Evolutionary conservation across 2,888 invertebrate genomes (phyloP), one percentile per base, ranked within the genome.

Genomic region (Branchinecta sandiegonensis): DNA sequence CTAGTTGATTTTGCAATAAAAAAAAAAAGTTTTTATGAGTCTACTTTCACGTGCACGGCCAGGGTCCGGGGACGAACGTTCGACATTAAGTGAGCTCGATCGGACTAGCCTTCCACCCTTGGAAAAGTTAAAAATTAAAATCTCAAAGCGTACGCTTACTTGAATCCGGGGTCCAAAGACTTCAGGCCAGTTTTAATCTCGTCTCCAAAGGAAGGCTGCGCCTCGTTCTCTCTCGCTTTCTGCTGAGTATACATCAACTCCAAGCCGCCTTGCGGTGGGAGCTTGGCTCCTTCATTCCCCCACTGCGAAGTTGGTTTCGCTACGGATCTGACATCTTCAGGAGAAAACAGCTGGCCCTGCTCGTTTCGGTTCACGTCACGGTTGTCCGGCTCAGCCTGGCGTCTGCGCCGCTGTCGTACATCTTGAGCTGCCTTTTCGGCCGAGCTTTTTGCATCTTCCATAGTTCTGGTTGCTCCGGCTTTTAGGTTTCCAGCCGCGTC

Each of bases 261-360:
- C 17, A 56, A 56, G 56, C 56, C 56, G 8, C 56, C 56, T 56
- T 56, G 56, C n/a, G 56, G 56, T 14, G 56, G 56, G n/a, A 56
- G 17, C 14, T 14, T n/a, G 17, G 56, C 56, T 14, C 56, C 56
- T 56, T 56, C 17, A 56, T 56, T 56, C 17, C 56, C 56, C 56
- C 56, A 56, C 10, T 56, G 56, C 9, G 56, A 56, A n/a, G 56
- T 56, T 17, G 56, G 56, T 10, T 56, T 56, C 56, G 56, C 56
- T 56, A 14, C 17, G n/a, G n/a, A 17, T 56, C 56, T 56, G 56
- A 56, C 17, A 14, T 56, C 56, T 56, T 56, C 56, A 14, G n/a
- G 14, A n/a, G 56, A 14, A 56, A 56, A 56, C n/a, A 56, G 56
- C 56, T 56, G 56, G 1, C 56, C 56, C 37, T 37, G 37, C 37